phyloP scores from a whole-genome alignment of 2,113 vertebrate species.

The Taurulus bubalis region DNA sequence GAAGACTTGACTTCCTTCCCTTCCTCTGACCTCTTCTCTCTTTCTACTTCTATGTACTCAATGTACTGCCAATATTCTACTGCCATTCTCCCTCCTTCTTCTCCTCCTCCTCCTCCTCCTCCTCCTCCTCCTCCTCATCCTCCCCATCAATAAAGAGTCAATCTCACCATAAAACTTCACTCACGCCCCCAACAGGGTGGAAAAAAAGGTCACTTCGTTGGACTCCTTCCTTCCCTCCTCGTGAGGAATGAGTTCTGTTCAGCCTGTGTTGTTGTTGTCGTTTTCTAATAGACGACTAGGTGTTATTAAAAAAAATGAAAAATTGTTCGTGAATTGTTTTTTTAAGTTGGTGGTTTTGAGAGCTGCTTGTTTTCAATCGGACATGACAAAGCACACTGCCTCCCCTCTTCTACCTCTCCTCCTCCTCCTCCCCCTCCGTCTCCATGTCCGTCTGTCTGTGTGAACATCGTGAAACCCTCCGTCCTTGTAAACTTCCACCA shows the following conservation, averaged over 20 bases:
- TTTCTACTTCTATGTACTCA: conserved; percentile 40
- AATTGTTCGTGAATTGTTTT: conserved; percentile 49
- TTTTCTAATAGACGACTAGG: conserved; percentile 65
- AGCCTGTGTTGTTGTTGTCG: conserved; percentile 60
- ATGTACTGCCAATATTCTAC: conserved; percentile 59
- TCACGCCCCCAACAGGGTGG: conserved; percentile 18
- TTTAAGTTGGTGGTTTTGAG: conserved; percentile 64
- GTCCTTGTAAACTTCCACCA: conserved; percentile 52
- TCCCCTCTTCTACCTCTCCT: background rate
- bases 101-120: background rate
- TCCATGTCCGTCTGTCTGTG: conserved; percentile 71
- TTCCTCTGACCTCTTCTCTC: background rate
- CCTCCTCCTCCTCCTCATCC: too few species aligned
- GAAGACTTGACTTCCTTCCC: background rate
- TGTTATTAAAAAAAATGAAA: conserved; percentile 53
- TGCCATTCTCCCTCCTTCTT: conserved; percentile 9
- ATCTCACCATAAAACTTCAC: conserved; percentile 41
- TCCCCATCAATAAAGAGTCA: conserved; percentile 40
- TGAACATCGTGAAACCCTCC: conserved; percentile 76
- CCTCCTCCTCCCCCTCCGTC: conserved; percentile 4
- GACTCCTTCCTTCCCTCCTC: background rate
- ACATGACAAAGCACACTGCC: conserved; percentile 77
- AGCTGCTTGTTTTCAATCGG: conserved; percentile 76
- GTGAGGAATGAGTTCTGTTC: conserved; percentile 41
- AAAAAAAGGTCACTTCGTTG: conserved; percentile 29